A percentile compares a stretch with the other conserved stretches of the same genome.
These are phyloP conservation scores for Drosophila teissieri DNA, from an alignment of 1,140 invertebrate genomes.

Conservation along the genomic window DNA sequence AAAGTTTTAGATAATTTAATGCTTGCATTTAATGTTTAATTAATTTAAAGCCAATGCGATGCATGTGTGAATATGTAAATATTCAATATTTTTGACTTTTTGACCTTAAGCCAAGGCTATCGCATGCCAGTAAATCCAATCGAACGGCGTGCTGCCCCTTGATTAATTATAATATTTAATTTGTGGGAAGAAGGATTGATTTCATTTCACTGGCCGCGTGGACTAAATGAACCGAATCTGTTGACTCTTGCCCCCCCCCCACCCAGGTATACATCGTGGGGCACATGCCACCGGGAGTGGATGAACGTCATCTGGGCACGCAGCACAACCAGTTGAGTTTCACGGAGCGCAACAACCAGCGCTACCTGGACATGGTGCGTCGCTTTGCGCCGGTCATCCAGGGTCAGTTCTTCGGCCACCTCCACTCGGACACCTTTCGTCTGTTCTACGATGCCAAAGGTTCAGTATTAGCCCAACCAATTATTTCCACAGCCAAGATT, in stretches of 20 bases:
- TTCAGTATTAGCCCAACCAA: background rate
- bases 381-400: constrained; percentile 92
- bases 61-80: constrained; percentile 20
- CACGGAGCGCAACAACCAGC: constrained; percentile 88
- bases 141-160: constrained; percentile 21
- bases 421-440: constrained; percentile 95
- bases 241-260: constrained; percentile 3
- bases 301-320: constrained; percentile 90
- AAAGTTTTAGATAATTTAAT: constrained; percentile 1
- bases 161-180: constrained; percentile 58
- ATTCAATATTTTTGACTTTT: constrained; percentile 4
- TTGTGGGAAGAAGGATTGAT: constrained; percentile 26
- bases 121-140: constrained; percentile 25
- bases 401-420: constrained; percentile 96
- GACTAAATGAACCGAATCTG: constrained; percentile 10
- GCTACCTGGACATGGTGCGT: constrained; percentile 90
- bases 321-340: constrained; percentile 86
- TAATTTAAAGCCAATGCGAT: constrained; percentile 15
- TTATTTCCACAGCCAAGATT: no score
- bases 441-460: constrained; percentile 91
- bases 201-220: constrained; percentile 1
- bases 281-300: constrained; percentile 94
- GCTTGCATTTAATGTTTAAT: no score
- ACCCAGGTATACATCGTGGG: constrained; percentile 94
- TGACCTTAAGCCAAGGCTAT: constrained; percentile 1